Percentiles rank a stretch among this genome's conserved stretches.
These are phyloP conservation scores for Petaurus breviceps DNA, from an alignment of 2,113 vertebrate genomes.

Conservation along the genomic window DNA sequence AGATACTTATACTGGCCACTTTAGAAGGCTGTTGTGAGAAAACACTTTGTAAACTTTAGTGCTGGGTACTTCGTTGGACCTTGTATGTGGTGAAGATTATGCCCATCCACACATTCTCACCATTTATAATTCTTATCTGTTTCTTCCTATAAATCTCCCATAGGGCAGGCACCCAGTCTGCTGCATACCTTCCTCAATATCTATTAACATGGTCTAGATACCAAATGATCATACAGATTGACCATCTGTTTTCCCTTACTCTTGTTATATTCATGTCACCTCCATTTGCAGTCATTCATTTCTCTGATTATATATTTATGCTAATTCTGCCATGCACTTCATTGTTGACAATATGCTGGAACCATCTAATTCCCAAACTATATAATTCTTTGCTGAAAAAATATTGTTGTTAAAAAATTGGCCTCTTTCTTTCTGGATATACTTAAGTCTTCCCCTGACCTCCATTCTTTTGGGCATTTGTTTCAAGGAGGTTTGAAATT, in stretches of 20 bases:
- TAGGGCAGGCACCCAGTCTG: background rate
- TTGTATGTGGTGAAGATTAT: background rate
- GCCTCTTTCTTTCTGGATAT: background rate
- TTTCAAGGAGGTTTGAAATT: background rate
- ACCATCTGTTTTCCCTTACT: background rate
- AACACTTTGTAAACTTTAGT: background rate
- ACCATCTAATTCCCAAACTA: background rate
- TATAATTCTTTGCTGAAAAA: background rate
- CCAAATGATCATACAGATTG: background rate
- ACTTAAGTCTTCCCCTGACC: background rate
- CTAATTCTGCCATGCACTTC: background rate
- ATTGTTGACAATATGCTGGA: background rate
- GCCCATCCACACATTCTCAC: background rate
- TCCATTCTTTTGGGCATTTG: background rate
- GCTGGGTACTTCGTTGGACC: background rate
- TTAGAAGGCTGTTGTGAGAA: background rate
- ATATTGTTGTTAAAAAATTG: too few species aligned
- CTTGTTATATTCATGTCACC: background rate
- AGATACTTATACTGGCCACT: background rate
- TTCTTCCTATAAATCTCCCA: background rate
- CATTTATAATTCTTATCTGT: background rate
- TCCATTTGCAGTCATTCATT: background rate
- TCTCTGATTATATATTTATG: background rate
- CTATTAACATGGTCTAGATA: background rate
- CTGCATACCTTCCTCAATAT: background rate